Evolutionary conservation across 2,797 vertebrate species (phyloP).

Genomic region (Melopsittacus undulatus): DNA sequence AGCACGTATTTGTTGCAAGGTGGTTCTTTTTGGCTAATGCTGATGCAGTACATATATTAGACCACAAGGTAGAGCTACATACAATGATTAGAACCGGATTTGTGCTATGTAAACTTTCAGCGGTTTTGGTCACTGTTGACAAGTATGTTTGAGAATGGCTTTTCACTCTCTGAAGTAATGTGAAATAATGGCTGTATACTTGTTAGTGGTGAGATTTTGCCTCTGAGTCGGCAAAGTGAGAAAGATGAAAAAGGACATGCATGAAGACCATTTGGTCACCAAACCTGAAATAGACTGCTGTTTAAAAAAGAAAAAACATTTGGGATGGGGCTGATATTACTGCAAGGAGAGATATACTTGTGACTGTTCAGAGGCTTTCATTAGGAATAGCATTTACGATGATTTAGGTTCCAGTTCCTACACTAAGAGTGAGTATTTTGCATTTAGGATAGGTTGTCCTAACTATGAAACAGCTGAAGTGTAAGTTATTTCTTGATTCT

Average conservation of each 20-base stretch:
- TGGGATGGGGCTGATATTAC: background rate
- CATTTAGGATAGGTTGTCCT: background rate
- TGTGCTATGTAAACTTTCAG: background rate
- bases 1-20: background rate
- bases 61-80: conserved; percentile 11
- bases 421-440: background rate
- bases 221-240: background rate
- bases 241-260: background rate
- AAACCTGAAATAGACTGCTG: background rate
- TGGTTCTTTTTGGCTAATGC: too few species aligned
- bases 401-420: background rate
- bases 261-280: too few species aligned
- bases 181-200: background rate
- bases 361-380: background rate
- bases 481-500: background rate
- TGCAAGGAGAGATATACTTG: background rate
- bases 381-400: background rate
- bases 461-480: background rate
- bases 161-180: background rate
- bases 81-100: background rate
- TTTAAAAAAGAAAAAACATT: background rate
- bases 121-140: background rate
- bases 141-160: background rate
- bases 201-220: background rate
- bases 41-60: background rate